phyloP scores from a whole-genome alignment of 37 sponge, comb jelly and placozoan genomes.

The Mnemiopsis leidyi region DNA sequence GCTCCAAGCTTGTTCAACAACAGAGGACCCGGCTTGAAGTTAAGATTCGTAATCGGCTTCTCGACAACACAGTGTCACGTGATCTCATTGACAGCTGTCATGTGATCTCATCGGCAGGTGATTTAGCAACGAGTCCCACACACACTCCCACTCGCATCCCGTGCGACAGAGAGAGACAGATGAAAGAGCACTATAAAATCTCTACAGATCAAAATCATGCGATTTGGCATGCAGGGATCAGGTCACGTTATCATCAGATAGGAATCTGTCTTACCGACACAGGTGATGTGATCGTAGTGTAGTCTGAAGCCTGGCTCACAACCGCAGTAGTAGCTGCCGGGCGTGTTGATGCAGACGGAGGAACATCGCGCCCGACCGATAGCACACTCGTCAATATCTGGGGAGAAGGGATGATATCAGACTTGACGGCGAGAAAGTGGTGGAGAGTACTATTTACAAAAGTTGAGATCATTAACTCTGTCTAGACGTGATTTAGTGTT shows the following conservation, averaged over 20 bases:
- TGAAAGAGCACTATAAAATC: not conserved
- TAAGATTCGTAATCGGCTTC: too few species aligned
- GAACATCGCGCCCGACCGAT: slow-evolving; percentile 32
- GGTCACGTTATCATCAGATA: not conserved
- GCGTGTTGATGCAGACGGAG: slow-evolving; percentile 70
- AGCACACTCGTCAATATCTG: slow-evolving; percentile 79
- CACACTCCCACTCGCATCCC: too few species aligned
- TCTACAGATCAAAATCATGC: not conserved
- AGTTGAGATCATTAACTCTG: too few species aligned
- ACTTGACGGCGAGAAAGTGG: not conserved
- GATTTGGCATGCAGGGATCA: not conserved
- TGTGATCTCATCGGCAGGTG: too few species aligned
- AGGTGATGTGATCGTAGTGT: not conserved
- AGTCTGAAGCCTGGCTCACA: slow-evolving; percentile 68
- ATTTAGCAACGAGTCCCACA: too few species aligned
- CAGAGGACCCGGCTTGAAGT: too few species aligned
- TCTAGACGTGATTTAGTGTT: too few species aligned
- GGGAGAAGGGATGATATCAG: not conserved
- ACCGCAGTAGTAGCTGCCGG: slow-evolving; percentile 69
- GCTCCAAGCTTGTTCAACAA: too few species aligned
- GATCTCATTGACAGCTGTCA: too few species aligned
- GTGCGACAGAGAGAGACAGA: not conserved
- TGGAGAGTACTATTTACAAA: too few species aligned
- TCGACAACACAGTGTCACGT: too few species aligned
- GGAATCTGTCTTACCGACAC: not conserved